Evolutionary conservation across 1,140 invertebrate species (phyloP), one percentile per base, ranked within the genome.

Genomic region (Anadara kagoshimensis): DNA sequence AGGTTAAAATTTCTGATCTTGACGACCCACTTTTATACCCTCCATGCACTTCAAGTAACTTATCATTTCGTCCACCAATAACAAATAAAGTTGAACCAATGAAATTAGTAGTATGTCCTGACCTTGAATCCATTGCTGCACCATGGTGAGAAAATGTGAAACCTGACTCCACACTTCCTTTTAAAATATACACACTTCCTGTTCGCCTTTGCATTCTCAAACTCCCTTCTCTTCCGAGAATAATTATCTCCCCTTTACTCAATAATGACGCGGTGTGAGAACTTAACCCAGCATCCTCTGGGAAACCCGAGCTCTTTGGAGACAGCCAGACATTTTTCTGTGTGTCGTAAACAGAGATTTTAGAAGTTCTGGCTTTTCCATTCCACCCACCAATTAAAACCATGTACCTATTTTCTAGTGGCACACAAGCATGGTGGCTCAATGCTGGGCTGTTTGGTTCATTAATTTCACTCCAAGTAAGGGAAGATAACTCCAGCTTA

Each of bases 361-460:
- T 76, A 24, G 73, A 66, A n/a, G 67, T 73, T 20, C 88, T 65
- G 10, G 49, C 24, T 64, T 85, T 85, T 5, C 88, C 88, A 78
- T 87, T 76, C 88, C 88, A 89, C 11, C 88, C 88, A 66, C 88
- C 88, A 72, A 89, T 87, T 26, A 88, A 61, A 53, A 88, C 29
- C 20, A 89, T 72, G 67, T 86, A 88, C 20, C 85, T 68, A 54
- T 88, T 71, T 1, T 80, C 75, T 0, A 85, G 36, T 2, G 80
- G 73, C 45, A 89, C 78, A 72, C 80, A 82, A 5, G 84, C 72
- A 75, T 89, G 88, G 58, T 89, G 85, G 61, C 87, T 89, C 1
- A 89, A 70, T 22, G 78, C 53, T 3, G 88, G 88, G 26, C 82
- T 80, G 3, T 81, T 81, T 29, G 72, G 43, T 22, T 61, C 69